Percentiles rank a stretch among this genome's conserved stretches.
phyloP scores from a whole-genome alignment of 2,888 invertebrate genomes.

The Leucoptera coffeella region DNA sequence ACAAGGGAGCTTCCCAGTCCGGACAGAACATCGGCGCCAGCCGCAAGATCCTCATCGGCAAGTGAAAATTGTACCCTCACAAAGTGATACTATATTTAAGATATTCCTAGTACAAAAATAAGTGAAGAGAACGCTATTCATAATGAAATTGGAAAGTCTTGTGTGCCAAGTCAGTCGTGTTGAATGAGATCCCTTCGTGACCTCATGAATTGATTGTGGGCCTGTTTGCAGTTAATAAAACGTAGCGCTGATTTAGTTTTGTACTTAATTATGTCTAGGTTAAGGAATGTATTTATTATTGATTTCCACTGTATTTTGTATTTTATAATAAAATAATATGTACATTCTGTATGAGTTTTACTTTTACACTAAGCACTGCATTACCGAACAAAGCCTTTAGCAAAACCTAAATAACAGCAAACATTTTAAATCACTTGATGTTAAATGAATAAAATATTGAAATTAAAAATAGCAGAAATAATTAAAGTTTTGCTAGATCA shows the following conservation, averaged over 20 bases:
- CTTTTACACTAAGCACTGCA: too few species aligned
- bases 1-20: conserved; percentile 92
- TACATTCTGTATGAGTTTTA: too few species aligned
- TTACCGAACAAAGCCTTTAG: too few species aligned
- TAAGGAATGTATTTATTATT: conserved; percentile 36
- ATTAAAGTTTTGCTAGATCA: too few species aligned
- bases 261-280: conserved; percentile 34
- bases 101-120: conserved; percentile 37
- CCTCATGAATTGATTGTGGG: conserved; percentile 9
- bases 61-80: conserved; percentile 49
- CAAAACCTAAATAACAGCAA: too few species aligned
- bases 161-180: conserved; percentile 17
- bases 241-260: conserved; percentile 28
- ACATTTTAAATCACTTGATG: too few species aligned
- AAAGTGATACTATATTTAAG: conserved; percentile 47
- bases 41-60: conserved; percentile 86
- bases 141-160: conserved; percentile 20
- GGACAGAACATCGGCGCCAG: conserved; percentile 87
- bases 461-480: too few species aligned
- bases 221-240: conserved; percentile 22
- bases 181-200: conserved; percentile 13
- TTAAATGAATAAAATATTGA: too few species aligned
- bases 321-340: too few species aligned
- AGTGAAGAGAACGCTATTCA: conserved; percentile 32
- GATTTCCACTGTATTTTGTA: too few species aligned